Percentiles rank a stretch among this genome's conserved stretches.
phyloP scores from a whole-genome alignment of 2,113 vertebrate genomes.

The Halcyon senegalensis region DNA sequence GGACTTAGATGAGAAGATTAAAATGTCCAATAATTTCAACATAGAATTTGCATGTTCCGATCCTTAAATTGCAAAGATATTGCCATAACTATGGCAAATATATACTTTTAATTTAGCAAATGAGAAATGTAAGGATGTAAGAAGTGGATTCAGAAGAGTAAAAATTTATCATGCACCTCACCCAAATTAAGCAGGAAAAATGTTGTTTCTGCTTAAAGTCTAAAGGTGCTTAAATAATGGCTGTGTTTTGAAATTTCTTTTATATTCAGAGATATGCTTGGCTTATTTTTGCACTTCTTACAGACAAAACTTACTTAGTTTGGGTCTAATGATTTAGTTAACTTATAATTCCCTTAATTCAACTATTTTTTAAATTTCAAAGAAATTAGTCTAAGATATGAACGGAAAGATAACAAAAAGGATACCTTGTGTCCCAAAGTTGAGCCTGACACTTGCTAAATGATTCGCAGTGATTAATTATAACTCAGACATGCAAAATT shows the following conservation, averaged over 20 bases:
- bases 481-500: not conserved
- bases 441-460: not conserved
- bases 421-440: not conserved
- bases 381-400: not conserved
- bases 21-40: not conserved
- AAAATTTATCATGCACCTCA: not conserved
- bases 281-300: not conserved
- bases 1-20: not conserved
- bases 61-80: not conserved
- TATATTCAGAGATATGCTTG: not conserved
- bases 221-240: not conserved
- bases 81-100: not conserved
- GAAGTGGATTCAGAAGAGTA: not conserved
- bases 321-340: not conserved
- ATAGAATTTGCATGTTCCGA: not conserved
- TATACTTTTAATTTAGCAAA: not conserved
- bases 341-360: not conserved
- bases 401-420: not conserved
- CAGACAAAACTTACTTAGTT: not conserved
- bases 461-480: not conserved
- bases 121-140: not conserved
- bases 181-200: not conserved
- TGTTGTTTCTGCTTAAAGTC: not conserved
- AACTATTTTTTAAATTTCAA: not conserved
- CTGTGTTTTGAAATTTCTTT: not conserved